Evolutionary conservation across 2,797 vertebrate genomes (phyloP).

Genomic region (Characodon lateralis): DNA sequence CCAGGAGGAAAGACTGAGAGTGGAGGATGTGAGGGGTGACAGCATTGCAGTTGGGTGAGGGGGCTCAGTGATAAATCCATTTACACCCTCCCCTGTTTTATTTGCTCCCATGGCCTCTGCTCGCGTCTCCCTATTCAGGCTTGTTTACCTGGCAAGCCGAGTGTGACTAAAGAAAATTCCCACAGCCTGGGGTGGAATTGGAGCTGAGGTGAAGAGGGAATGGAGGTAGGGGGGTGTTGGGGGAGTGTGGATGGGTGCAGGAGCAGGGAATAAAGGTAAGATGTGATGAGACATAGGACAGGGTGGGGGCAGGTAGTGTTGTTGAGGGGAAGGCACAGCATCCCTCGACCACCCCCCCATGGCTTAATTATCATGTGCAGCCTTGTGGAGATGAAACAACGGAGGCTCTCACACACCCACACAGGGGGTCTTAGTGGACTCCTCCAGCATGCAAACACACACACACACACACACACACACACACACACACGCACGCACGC

Average conservation of each 20-base stretch:
- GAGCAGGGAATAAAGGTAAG: slow-evolving; percentile 53
- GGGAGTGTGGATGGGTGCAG: slow-evolving; percentile 39
- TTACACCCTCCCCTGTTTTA: slow-evolving; percentile 83
- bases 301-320: slow-evolving; percentile 43
- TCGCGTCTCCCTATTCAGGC: slow-evolving; percentile 80
- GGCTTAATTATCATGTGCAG: slow-evolving; percentile 92
- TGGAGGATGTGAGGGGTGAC: slow-evolving; percentile 29
- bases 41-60: slow-evolving; percentile 44
- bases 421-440: slow-evolving; percentile 60
- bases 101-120: slow-evolving; percentile 76
- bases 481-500: slow-evolving; percentile 76
- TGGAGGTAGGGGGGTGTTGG: slow-evolving; percentile 29
- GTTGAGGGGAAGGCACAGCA: slow-evolving; percentile 64
- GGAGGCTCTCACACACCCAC: slow-evolving; percentile 81
- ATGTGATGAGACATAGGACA: slow-evolving; percentile 51
- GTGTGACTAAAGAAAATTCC: slow-evolving; percentile 93
- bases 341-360: slow-evolving; percentile 81
- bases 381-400: slow-evolving; percentile 87
- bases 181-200: slow-evolving; percentile 84
- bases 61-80: slow-evolving; percentile 83
- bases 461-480: slow-evolving; percentile 68
- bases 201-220: slow-evolving; percentile 45
- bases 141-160: slow-evolving; percentile 93
- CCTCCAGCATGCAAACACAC: slow-evolving; percentile 71
- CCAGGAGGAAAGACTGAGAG: slow-evolving; percentile 31